phyloP scores from a whole-genome alignment of 1,140 invertebrate genomes.

The Pseudachorutes palmiensis region DNA sequence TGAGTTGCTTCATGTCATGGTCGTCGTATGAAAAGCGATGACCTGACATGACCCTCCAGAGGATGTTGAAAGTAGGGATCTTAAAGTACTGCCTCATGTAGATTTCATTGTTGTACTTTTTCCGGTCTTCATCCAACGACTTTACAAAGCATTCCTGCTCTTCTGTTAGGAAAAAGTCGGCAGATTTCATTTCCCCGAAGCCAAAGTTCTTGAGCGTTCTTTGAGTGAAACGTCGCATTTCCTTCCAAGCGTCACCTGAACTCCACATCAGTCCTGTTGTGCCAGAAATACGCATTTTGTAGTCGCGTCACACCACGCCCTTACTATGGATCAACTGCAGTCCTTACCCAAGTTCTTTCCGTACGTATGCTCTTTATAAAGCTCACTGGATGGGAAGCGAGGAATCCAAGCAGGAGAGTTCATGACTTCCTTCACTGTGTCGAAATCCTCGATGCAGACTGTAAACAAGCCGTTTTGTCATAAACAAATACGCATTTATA shows the following conservation, averaged over 20 bases:
- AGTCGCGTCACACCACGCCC: too few species aligned
- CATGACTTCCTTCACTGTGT: not conserved
- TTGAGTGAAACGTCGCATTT: not conserved
- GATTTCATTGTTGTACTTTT: not conserved
- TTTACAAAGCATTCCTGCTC: not conserved
- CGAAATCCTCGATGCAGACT: not conserved
- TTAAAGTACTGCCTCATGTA: slow-evolving; percentile 23
- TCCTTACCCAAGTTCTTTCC: slow-evolving; percentile 6
- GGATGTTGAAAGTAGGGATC: slow-evolving; percentile 59
- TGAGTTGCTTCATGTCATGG: slow-evolving; percentile 14
- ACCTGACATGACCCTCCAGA: slow-evolving; percentile 79
- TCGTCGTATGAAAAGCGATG: slow-evolving; percentile 47
- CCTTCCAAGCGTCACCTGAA: not conserved
- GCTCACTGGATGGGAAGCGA: not conserved
- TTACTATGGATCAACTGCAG: too few species aligned
- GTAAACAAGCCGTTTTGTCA: too few species aligned
- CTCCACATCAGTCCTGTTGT: not conserved
- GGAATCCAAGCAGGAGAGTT: not conserved
- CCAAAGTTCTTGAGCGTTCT: slow-evolving; percentile 5
- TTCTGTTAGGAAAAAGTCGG: not conserved
- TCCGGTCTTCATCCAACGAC: not conserved
- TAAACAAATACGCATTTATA: too few species aligned
- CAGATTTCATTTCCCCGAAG: not conserved
- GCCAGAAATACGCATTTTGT: not conserved
- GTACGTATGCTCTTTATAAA: slow-evolving; percentile 1